Percentiles rank a stretch among this genome's conserved stretches.
Conservation (phyloP, 2,888 invertebrate genomes). For the Microctonus aethiopoides region DNA sequence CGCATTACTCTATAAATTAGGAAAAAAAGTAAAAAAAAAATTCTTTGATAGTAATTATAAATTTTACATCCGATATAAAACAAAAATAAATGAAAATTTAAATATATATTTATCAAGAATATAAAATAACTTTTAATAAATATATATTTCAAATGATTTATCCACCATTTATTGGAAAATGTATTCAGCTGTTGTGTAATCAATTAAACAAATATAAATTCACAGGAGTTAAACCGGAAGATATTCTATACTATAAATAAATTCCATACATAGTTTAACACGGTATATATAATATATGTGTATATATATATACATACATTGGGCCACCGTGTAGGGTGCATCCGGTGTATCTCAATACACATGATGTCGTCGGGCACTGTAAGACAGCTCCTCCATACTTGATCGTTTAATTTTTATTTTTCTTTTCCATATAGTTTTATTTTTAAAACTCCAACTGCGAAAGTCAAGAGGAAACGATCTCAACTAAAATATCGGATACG, state of each 20-base stretch:
- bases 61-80: background rate
- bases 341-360: background rate
- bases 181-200: background rate
- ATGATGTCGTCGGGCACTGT: background rate
- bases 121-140: background rate
- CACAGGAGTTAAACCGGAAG: background rate
- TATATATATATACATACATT: too few species aligned
- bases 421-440: background rate
- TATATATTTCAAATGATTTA: background rate
- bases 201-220: background rate
- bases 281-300: background rate
- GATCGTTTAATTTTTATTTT: background rate
- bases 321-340: background rate
- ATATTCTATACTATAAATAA: background rate
- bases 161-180: background rate
- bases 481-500: conserved; percentile 1
- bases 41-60: too few species aligned
- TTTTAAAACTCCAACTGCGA: background rate
- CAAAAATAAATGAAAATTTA: too few species aligned
- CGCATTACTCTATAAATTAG: too few species aligned
- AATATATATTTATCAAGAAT: too few species aligned
- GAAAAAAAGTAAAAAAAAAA: too few species aligned
- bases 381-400: too few species aligned
- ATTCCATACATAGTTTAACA: too few species aligned
- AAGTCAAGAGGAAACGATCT: background rate